Base-by-base conservation (phyloP, 2,797 vertebrate genomes). In the Trematocara caparti region DNA sequence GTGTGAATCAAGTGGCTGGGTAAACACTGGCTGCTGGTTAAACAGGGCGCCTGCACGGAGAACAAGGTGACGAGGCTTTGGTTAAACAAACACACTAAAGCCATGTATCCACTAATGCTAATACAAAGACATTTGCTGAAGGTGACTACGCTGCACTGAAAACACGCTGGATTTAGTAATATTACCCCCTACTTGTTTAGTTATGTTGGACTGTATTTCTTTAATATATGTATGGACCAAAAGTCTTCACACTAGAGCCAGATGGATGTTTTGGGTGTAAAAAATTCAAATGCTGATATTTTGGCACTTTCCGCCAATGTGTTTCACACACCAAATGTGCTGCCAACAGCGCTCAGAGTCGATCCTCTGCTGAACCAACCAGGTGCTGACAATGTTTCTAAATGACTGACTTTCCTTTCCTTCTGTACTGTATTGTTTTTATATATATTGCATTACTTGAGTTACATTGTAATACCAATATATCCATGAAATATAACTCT, bases 71-170 rank as follows among this genome's bases (percentile, higher is more conserved):
- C 86, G 91, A 94, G 84, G 84, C 86, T 83, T 53, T 80, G 85
- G 81, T 91, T 95, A 94, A 91, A 93, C 92, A 94, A 96, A 94
- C 92, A 92, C 21, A 27, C 17, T 51, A 75, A 82, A 53, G 84
- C 83, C 84, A 75, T 53, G 77, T 85, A 38, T 79, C 77, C 64
- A 34, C 19, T 76, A n/a, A 59, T 4, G 43, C 53, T 10, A 17
- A 77, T 78, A 47, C 75, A 30, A 84, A 80, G 43, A 71, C 47
- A 45, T 51, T 14, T 57, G 27, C 59, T 24, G 38, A 75, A 24
- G 4, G 24, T 7, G 32, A 80, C 59, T 45, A 71, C 19, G 32
- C 17, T 21, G n/a, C 49, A 72, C 13, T 19, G 75, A 69, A 55
- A 14, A 24, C 14, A 36, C 0, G 15, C 7, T 45, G 64, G 64